A percentile compares a stretch with the other conserved stretches of the same genome.
Conservation (phyloP, 2,888 invertebrate genomes). For the Gryllus longicercus region DNA sequence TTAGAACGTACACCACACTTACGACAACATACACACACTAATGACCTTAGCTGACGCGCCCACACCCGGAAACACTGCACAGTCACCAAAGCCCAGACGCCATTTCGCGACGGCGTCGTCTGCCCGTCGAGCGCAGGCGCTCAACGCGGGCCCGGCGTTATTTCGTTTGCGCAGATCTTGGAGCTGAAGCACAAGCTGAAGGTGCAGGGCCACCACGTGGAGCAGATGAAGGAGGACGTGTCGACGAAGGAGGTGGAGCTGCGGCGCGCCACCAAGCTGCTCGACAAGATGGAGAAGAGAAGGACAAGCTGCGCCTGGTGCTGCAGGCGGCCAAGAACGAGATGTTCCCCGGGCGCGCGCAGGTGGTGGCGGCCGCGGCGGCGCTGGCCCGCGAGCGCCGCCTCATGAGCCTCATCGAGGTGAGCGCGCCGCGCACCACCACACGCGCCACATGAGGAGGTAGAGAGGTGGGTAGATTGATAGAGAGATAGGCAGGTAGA, state of each 20-base stretch:
- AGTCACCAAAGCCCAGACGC: too few species aligned
- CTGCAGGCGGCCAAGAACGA: conserved; percentile 57
- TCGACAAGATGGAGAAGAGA: conserved; percentile 60
- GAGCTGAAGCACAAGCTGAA: conserved; percentile 70
- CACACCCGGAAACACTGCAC: too few species aligned
- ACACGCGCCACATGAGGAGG: too few species aligned
- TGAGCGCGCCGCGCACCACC: too few species aligned
- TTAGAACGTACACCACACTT: too few species aligned
- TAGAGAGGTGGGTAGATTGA: too few species aligned
- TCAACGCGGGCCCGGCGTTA: too few species aligned
- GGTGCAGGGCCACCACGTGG: conserved; percentile 68
- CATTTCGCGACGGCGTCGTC: too few species aligned
- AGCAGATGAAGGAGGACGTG: conserved; percentile 82
- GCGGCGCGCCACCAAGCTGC: conserved; percentile 42
- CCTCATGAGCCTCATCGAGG: background rate
- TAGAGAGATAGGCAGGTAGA: background rate
- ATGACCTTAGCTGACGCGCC: too few species aligned
- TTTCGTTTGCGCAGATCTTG: conserved; percentile 53
- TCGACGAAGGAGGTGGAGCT: conserved; percentile 68
- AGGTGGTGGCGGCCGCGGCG: conserved; percentile 60
- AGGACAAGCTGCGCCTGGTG: conserved; percentile 60
- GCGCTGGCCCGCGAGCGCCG: conserved; percentile 65
- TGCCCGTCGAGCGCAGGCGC: too few species aligned
- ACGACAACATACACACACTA: too few species aligned
- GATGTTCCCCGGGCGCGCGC: conserved; percentile 58